phyloP scores from a whole-genome alignment of 1,140 invertebrate genomes.

The Lasioglossum baleicum region DNA sequence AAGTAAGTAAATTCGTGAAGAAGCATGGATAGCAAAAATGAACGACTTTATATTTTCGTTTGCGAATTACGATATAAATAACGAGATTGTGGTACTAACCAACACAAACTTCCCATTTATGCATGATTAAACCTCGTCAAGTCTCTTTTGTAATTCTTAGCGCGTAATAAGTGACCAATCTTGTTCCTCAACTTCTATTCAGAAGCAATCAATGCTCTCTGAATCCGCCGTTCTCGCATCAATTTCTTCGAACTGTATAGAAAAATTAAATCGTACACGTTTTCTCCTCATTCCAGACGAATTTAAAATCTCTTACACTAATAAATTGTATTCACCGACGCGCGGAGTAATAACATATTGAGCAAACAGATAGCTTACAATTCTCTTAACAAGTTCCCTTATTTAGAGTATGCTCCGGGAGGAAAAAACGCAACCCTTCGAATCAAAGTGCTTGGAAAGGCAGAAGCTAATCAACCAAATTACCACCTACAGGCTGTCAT shows the following conservation, averaged over 20 bases:
- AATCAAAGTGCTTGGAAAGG: background rate
- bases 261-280: slow-evolving; percentile 9
- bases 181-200: slow-evolving; percentile 7
- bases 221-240: background rate
- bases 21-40: background rate
- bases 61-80: background rate
- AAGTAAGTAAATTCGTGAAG: background rate
- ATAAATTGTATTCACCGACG: slow-evolving; percentile 1
- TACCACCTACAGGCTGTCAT: background rate
- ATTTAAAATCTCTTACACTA: background rate
- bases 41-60: background rate
- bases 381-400: background rate
- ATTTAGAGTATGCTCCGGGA: background rate
- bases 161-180: slow-evolving; percentile 21
- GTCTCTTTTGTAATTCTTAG: slow-evolving; percentile 33
- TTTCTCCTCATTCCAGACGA: background rate
- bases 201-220: slow-evolving; percentile 6
- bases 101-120: slow-evolving; percentile 7
- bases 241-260: background rate
- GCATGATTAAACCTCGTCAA: slow-evolving; percentile 39
- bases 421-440: background rate
- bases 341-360: background rate
- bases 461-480: background rate
- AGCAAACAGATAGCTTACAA: background rate
- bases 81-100: background rate